Evolutionary conservation across 1,140 invertebrate species (phyloP), one percentile per base, ranked within the genome.

Genomic region (Drosophila pachea): DNA sequence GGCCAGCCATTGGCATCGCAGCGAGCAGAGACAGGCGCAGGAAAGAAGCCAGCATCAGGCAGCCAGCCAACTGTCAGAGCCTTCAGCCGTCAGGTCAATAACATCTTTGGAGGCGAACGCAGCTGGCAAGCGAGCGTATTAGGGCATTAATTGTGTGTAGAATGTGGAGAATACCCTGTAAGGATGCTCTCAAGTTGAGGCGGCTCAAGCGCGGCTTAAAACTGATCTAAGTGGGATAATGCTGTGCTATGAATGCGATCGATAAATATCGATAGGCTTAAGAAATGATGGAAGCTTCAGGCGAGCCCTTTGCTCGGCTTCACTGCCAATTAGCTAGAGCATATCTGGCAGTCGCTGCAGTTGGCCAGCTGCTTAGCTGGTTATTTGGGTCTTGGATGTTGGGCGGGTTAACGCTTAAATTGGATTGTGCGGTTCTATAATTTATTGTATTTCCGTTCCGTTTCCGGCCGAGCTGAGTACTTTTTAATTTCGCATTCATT

Each of bases 401-500:
- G 40, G 8, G 11, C 14, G 12, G 56, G 43, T 50, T 63, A 35
- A 50, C 12, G 36, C 60, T 62, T 54, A 55, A 59, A 70, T 65
- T 70, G 68, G 68, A 54, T 70, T 70, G 64, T 68, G 47, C n/a
- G 68, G 59, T 68, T 60, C 67, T 61, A 70, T 73, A 73, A 73
- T 73, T 73, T 73, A 73, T 70, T 73, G 61, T 70, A 65, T 73
- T 69, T 73, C 66, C 66, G 52, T 36, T 71, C 52, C 43, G 49
- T 61, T 68, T 73, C 52, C 56, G 49, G 47, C 50, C 36, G n/a
- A 45, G 33, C 53, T 56, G 38, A 14, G 48, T 69, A 63, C 58
- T 73, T 74, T 66, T 68, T 63, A 76, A 81, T 81, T 77, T 82
- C 64, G 52, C 67, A 75, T 82, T 82, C 78, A 82, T 82, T 82